phyloP scores from a whole-genome alignment of 1,140 invertebrate genomes.

The Drosophila micromelanica region DNA sequence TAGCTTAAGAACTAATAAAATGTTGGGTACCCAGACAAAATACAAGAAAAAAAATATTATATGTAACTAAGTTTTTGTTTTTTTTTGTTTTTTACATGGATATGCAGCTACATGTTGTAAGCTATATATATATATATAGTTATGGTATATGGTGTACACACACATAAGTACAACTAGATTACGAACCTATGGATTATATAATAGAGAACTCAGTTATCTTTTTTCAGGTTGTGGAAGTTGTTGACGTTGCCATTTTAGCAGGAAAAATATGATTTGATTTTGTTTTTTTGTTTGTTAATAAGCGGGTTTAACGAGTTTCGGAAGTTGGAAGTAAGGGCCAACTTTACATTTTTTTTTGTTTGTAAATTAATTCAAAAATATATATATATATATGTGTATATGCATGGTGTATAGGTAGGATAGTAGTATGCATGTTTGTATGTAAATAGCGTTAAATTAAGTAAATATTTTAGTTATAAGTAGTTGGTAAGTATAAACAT shows the following conservation, averaged over 20 bases:
- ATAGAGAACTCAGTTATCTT: conserved; percentile 47
- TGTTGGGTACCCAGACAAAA: conserved; percentile 12
- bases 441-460: conserved; percentile 61
- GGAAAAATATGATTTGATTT: conserved; percentile 13
- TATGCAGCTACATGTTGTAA: conserved; percentile 20
- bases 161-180: conserved; percentile 44
- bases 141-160: conserved; percentile 16
- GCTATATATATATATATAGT: conserved; percentile 7
- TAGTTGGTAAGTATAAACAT: conserved; percentile 49
- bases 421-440: conserved; percentile 34
- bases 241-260: conserved; percentile 47
- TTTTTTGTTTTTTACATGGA: conserved; percentile 20
- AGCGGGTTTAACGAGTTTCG: conserved; percentile 18
- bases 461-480: conserved; percentile 46
- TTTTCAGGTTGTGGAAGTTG: conserved; percentile 47
- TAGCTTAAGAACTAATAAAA: conserved; percentile 29
- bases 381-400: conserved; percentile 22
- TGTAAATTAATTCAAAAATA: conserved; percentile 73
- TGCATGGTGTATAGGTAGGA: conserved; percentile 21
- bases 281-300: conserved; percentile 28
- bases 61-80: conserved; percentile 5
- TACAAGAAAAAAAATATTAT: conserved; percentile 1
- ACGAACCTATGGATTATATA: conserved; percentile 41
- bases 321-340: conserved; percentile 12
- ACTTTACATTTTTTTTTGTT: conserved; percentile 41